These are phyloP conservation scores for Anarrhichthys ocellatus DNA, from an alignment of 2,113 vertebrate species.

Conservation along the genomic window DNA sequence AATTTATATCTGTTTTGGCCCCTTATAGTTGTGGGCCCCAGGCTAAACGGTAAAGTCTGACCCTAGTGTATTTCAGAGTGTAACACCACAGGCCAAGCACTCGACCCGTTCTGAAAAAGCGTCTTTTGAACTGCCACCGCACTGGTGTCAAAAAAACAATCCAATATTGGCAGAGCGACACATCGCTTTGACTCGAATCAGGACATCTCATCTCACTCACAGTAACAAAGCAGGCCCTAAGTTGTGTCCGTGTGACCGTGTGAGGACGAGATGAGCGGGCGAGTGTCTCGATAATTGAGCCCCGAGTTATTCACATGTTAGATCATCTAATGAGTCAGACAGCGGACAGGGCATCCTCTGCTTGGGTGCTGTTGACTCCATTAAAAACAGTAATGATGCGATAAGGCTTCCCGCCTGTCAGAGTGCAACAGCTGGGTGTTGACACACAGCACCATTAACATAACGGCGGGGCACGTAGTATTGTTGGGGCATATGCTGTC, in stretches of 20 bases:
- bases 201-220: neutral
- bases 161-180: conserved; percentile 6
- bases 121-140: no score
- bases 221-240: neutral
- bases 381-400: conserved; percentile 72
- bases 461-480: conserved; percentile 43
- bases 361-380: conserved; percentile 61
- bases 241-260: neutral
- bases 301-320: conserved; percentile 53
- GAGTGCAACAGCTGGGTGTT: conserved; percentile 60
- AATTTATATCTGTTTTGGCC: neutral
- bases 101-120: neutral
- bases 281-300: conserved; percentile 58
- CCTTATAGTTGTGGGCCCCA: no score
- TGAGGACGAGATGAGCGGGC: conserved; percentile 14
- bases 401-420: conserved; percentile 52
- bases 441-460: conserved; percentile 54
- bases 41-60: no score
- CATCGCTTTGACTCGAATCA: neutral
- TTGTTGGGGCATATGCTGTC: conserved; percentile 53
- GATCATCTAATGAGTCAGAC: conserved; percentile 59
- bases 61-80: no score
- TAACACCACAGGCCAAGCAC: no score
- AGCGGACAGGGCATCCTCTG: conserved; percentile 34
- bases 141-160: neutral